These are phyloP conservation scores for Itoplectis maculator DNA, from an alignment of 2,888 invertebrate species.

Conservation along the genomic window DNA sequence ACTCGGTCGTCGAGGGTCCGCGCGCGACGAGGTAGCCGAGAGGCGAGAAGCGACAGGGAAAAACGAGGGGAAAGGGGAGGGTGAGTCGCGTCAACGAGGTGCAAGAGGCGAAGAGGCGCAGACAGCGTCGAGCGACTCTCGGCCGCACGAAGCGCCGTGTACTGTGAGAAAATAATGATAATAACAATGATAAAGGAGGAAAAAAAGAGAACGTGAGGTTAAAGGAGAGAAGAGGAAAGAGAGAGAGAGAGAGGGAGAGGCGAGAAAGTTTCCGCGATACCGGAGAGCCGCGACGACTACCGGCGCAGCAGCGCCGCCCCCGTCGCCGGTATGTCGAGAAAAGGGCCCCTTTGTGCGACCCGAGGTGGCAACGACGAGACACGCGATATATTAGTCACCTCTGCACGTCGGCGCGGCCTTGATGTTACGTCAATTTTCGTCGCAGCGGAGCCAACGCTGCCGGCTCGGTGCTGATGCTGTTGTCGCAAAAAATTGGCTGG, in stretches of 20 bases:
- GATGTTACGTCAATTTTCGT: slow-evolving; percentile 42
- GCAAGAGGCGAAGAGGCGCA: slow-evolving; percentile 10
- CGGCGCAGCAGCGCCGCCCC: slow-evolving; percentile 23
- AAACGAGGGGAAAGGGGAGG: slow-evolving; percentile 6
- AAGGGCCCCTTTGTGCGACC: slow-evolving; percentile 31
- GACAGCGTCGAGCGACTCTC: background rate
- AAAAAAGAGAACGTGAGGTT: background rate
- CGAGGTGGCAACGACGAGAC: slow-evolving; percentile 12
- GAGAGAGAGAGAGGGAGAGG: too few relatives aligned
- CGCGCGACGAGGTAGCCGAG: background rate
- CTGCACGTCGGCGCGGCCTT: slow-evolving; percentile 12
- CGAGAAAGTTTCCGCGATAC: slow-evolving; percentile 36
- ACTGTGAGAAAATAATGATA: slow-evolving; percentile 11
- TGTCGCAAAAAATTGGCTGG: background rate
- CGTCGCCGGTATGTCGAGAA: slow-evolving; percentile 46
- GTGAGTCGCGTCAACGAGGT: slow-evolving; percentile 31
- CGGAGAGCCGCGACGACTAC: slow-evolving; percentile 28
- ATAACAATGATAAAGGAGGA: background rate
- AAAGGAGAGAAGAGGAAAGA: slow-evolving; percentile 6
- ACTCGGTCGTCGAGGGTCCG: slow-evolving; percentile 5
- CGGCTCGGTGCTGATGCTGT: background rate
- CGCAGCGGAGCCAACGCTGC: slow-evolving; percentile 17
- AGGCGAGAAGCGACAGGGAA: background rate
- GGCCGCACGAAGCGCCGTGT: background rate
- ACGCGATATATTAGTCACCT: slow-evolving; percentile 49